Evolutionary conservation across 2,113 vertebrate genomes (phyloP), one percentile per base, ranked within the genome.

Genomic region (Telmatochromis brichardi): DNA sequence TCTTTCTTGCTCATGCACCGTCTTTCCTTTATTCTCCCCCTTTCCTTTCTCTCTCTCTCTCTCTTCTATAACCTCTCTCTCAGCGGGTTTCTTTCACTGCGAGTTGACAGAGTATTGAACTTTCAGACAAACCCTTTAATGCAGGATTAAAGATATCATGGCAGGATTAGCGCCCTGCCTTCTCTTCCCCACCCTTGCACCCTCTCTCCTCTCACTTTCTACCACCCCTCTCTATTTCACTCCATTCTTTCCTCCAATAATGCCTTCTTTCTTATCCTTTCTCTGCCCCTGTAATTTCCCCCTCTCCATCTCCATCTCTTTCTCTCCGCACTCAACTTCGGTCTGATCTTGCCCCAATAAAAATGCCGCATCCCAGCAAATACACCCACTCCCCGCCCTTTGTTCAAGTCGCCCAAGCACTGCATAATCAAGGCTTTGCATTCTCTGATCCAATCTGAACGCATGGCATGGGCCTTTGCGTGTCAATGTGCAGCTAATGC

Each of bases 391-490:
- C 84, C 31, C 76, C 33, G 40, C 31, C 63, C 55, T 88, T 86
- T 90, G 84, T 88, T 26, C n/a, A 60, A 84, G 86, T 83, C 83
- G 68, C 63, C 63, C 89, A 81, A 63, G 42, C 90, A 53, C 89
- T 87, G 84, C 86, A 85, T 78, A 92, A 84, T 85, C 68, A 83
- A 85, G 76, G 85, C 90, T 95, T 94, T 93, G 93, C 94, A 92
- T 92, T 87, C 68, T 88, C 80, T 23, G 88, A 85, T 87, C 31
- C 78, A 84, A 60, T 23, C 58, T 37, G 57, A 90, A 87, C 86
- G 94, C 95, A 96, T 96, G 89, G 95, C 95, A 96, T 96, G 95
- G 89, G 92, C 94, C 91, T 95, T 82, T 92, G 92, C 92, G 85
- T 94, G 96, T 96, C 91, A 92, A 83, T 95, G 92, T 96, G 94